Conservation (phyloP, 2,797 vertebrate species). For the Coccyzus lansbergi region DNA sequence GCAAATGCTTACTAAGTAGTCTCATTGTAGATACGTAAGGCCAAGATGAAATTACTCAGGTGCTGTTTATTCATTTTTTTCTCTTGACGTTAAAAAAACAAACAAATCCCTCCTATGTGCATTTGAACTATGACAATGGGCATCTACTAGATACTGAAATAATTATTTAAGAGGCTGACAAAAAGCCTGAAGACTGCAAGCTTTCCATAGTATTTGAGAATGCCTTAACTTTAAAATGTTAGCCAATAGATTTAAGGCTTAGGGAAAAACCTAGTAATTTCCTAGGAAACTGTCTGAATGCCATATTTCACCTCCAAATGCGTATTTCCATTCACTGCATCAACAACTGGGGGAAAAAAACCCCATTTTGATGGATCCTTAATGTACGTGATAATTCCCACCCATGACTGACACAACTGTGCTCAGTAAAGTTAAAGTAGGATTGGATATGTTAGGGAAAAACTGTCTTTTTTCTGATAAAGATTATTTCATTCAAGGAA, state of each 20-base stretch:
- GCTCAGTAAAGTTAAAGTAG: not conserved
- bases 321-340: conserved; percentile 2
- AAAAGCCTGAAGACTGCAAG: not conserved
- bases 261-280: not conserved
- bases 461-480: not conserved
- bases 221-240: not conserved
- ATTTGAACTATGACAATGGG: not conserved
- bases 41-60: not conserved
- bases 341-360: not conserved
- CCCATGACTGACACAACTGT: not conserved
- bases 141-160: not conserved
- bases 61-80: not conserved
- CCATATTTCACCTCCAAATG: not conserved
- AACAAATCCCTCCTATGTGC: not conserved
- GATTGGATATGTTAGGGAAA: not conserved
- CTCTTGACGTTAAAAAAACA: not conserved
- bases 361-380: not conserved
- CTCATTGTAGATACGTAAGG: not conserved
- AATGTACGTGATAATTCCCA: not conserved
- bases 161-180: not conserved
- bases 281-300: not conserved
- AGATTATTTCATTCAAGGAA: not conserved
- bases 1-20: not conserved
- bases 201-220: not conserved
- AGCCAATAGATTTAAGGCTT: not conserved